These are phyloP conservation scores for Sebastes diploproa DNA, from an alignment of 2,797 vertebrate species.

Conservation along the genomic window DNA sequence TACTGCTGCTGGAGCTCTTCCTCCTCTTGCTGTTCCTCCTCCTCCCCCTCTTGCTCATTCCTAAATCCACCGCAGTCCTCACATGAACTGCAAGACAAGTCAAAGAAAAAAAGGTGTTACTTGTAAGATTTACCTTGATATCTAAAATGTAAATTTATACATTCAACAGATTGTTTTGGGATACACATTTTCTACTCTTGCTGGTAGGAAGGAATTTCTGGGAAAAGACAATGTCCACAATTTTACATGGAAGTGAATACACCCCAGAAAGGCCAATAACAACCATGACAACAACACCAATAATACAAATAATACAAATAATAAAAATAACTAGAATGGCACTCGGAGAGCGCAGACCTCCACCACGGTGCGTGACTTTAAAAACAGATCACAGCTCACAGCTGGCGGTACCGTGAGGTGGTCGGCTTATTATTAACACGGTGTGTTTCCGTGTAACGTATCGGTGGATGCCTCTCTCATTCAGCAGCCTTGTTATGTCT, in stretches of 20 bases:
- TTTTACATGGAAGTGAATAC: neutral
- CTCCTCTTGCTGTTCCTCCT: slow-evolving; percentile 86
- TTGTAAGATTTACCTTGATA: too few species aligned
- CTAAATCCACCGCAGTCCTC: slow-evolving; percentile 10
- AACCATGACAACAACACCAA: neutral
- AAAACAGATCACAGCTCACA: too few species aligned
- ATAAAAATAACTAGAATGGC: neutral
- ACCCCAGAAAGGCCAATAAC: neutral
- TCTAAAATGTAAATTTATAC: neutral
- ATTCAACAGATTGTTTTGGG: neutral
- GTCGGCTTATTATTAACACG: too few species aligned
- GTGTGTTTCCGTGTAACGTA: too few species aligned
- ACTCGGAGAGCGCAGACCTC: too few species aligned
- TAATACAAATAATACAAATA: too few species aligned
- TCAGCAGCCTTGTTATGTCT: too few species aligned
- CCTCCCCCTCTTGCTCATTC: slow-evolving; percentile 88
- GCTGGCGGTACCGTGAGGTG: too few species aligned
- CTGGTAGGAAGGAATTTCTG: neutral
- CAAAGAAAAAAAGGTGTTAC: neutral
- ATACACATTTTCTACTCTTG: neutral
- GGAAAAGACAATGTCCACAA: neutral
- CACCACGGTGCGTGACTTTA: too few species aligned
- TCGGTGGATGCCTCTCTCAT: too few species aligned
- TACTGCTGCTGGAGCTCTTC: slow-evolving; percentile 85
- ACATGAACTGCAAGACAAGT: slow-evolving; percentile 25